A percentile compares a stretch with the other conserved stretches of the same genome.
Conservation (phyloP, 2,113 vertebrate species). For the Natator depressus region DNA sequence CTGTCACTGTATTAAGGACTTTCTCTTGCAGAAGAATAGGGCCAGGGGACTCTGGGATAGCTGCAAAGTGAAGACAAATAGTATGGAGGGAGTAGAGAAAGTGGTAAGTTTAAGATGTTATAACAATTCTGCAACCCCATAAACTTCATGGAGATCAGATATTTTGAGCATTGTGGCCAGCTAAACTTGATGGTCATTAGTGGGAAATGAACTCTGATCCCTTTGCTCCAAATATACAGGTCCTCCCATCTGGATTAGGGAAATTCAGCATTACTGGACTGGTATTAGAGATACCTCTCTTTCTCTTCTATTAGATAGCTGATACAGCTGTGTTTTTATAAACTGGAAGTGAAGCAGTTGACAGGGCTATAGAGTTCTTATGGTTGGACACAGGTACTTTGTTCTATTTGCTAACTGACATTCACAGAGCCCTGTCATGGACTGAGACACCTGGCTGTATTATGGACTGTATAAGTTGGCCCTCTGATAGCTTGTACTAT, state of each 20-base stretch:
- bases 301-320: not conserved
- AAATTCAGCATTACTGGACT: not conserved
- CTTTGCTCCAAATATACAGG: not conserved
- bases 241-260: not conserved
- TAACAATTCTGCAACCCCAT: not conserved
- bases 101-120: not conserved
- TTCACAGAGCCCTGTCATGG: not conserved
- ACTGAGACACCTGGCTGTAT: not conserved
- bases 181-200: not conserved
- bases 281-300: not conserved
- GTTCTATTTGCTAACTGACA: not conserved
- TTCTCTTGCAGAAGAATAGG: constrained; percentile 85
- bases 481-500: not conserved
- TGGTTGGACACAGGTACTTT: not conserved
- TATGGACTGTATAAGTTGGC: not conserved
- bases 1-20: constrained; percentile 87
- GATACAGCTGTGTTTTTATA: not conserved
- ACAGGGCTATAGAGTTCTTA: not conserved
- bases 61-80: constrained; percentile 69
- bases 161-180: not conserved
- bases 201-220: not conserved
- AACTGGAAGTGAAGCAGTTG: not conserved
- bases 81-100: not conserved
- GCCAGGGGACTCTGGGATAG: constrained; percentile 87
- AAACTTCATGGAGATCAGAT: not conserved